Evolutionary conservation across 2,113 vertebrate genomes (phyloP), one percentile per base, ranked within the genome.

Genomic region (Hippocampus comes): DNA sequence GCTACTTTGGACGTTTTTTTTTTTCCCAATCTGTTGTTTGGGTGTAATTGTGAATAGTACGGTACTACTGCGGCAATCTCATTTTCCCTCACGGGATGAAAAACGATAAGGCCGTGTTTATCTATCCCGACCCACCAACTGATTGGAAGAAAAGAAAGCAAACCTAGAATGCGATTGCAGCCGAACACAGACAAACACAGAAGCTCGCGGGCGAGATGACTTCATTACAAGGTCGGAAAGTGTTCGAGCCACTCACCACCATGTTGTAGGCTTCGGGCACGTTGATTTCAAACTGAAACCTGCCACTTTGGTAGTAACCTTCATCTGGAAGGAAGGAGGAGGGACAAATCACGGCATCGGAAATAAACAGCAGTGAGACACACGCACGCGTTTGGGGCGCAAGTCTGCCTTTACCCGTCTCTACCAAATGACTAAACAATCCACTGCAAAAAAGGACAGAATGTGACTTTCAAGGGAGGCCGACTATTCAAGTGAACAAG

Each of bases 221-320:
- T 17, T 48, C 9, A 17, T 46, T 48, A 48, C 46, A 48, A 15
- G 6, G 11, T 14, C 3, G 2, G 2, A 7, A 56, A 56, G n/a
- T 56, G 10, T 11, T 8, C 2, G 55, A 60, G 1, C 76, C 76
- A 95, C 97, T 98, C 85, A 99, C 97, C 96, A 99, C 96, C 97
- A 99, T 99, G 91, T 99, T 99, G 92, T 99, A 99, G 25, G 96
- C 96, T 89, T 99, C 97, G 4, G 96, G 97, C 88, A 99, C 96
- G 77, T 99, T 93, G 78, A 95, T 94, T 93, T 99, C 96, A 94
- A 99, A 99, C 89, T 95, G 95, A 91, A 99, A 99, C 85, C 92
- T 96, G 82, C 97, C 97, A 81, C 95, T 95, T 91, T 97, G 96
- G 92, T 99, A 99, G 91, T 99, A 98, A 78, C 97, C 96, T 88